Evolutionary conservation across 2,888 invertebrate species (phyloP).

Genomic region (Lycaena phlaeas): DNA sequence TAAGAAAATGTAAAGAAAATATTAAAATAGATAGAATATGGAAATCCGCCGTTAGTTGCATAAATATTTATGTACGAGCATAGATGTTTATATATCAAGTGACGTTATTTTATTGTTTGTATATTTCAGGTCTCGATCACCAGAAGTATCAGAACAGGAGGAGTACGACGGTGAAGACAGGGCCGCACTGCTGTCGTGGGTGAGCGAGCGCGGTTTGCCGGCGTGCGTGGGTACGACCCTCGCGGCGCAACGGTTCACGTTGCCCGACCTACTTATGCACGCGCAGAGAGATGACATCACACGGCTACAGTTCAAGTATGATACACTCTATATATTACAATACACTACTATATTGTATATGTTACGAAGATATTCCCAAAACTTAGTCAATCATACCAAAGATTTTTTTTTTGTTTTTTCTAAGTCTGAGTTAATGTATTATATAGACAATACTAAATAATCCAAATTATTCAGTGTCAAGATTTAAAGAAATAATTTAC

Average conservation of each 20-base stretch:
- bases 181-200: constrained; percentile 78
- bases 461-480: too few relatives aligned
- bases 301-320: constrained; percentile 83
- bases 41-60: too few relatives aligned
- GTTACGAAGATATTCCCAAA: not conserved
- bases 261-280: constrained; percentile 84
- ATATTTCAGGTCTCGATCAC: constrained; percentile 13
- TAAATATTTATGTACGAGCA: too few relatives aligned
- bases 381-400: too few relatives aligned
- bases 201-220: constrained; percentile 79
- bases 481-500: too few relatives aligned
- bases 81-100: too few relatives aligned
- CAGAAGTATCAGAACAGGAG: constrained; percentile 23
- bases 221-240: constrained; percentile 78
- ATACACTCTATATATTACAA: too few relatives aligned
- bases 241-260: constrained; percentile 81
- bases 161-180: constrained; percentile 38
- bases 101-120: not conserved
- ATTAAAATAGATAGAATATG: too few relatives aligned
- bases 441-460: too few relatives aligned
- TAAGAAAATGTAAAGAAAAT: too few relatives aligned
- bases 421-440: too few relatives aligned
- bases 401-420: too few relatives aligned
- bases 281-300: constrained; percentile 88
- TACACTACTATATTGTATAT: not conserved